Conservation (phyloP, 1,140 invertebrate genomes). For the Halotydeus destructor region DNA sequence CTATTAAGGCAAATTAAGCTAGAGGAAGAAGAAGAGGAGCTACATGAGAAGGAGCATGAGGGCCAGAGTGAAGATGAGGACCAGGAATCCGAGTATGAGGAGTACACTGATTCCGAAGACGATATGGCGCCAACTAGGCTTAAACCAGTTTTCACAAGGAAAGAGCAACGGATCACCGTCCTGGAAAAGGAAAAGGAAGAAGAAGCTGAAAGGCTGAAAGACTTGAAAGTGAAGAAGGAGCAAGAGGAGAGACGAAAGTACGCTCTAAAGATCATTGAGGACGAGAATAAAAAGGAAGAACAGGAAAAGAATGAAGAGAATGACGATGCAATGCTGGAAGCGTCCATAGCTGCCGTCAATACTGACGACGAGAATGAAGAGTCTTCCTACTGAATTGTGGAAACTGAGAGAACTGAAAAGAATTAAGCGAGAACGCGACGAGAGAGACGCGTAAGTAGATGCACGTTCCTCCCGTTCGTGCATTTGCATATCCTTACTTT, state of each 20-base stretch:
- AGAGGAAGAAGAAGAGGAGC: slow-evolving; percentile 24
- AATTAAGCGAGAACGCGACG: slow-evolving; percentile 84
- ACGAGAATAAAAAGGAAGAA: slow-evolving; percentile 58
- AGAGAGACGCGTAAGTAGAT: slow-evolving; percentile 45
- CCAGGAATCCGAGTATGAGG: slow-evolving; percentile 51
- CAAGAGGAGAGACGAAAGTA: slow-evolving; percentile 52
- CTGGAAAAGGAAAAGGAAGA: slow-evolving; percentile 71
- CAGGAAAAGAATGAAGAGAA: slow-evolving; percentile 38
- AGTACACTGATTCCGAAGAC: slow-evolving; percentile 46
- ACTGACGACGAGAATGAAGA: slow-evolving; percentile 98
- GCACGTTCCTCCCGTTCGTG: too few species aligned
- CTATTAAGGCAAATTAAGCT: slow-evolving; percentile 32
- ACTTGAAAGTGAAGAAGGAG: slow-evolving; percentile 42
- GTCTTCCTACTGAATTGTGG: slow-evolving; percentile 91
- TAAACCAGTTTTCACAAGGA: slow-evolving; percentile 91
- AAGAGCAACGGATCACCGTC: slow-evolving; percentile 79
- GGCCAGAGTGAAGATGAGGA: slow-evolving; percentile 24
- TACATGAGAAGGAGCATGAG: slow-evolving; percentile 19
- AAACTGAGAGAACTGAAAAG: slow-evolving; percentile 87
- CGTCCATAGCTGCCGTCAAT: slow-evolving; percentile 55
- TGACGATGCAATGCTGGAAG: slow-evolving; percentile 26
- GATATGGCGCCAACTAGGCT: slow-evolving; percentile 57
- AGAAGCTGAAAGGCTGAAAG: slow-evolving; percentile 69
- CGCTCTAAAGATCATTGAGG: slow-evolving; percentile 74
- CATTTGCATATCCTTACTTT: slow-evolving; percentile 9